Evolutionary conservation across 2,797 vertebrate species (phyloP), one percentile per base, ranked within the genome.

Genomic region (Prunella strophiata): DNA sequence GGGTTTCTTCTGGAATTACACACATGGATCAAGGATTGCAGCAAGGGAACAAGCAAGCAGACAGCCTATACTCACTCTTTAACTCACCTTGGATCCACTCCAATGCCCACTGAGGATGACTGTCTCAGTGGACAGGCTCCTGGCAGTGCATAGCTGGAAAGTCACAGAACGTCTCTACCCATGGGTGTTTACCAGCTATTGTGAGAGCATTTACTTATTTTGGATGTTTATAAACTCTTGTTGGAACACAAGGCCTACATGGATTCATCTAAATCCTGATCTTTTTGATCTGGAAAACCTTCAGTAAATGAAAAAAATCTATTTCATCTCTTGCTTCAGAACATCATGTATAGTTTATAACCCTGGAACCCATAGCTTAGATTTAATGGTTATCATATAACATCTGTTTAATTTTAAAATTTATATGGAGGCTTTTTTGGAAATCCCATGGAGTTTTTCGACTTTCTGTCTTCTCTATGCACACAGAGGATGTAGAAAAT

Each of bases 321-420:
- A 97, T 94, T 97, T 97, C 95, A 96, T 97, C 92, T 97, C 92
- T 95, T 96, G 75, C 96, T 96, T 97, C 93, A 96, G 95, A 97
- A 96, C 89, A 97, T 96, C 94, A 91, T 94, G 92, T 97, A 96
- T 96, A 94, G 88, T 98, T 98, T 98, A 98, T 79, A 96, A 97
- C 90, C 93, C 88, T 92, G 63, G 90, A 97, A 97, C 96, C 96
- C 97, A 96, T 91, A 95, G 95, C 97, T 98, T 97, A 94, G 97
- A 96, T 98, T 98, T 98, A 98, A 97, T 97, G 96, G 97, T 95
- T 97, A 98, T 98, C 97, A 97, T 96, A 97, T 97, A 98, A 98
- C 98, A 98, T 98, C 98, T 98, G 98, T 98, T 98, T 98, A 98
- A 98, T 98, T 98, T 98, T 98, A 98, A 98, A 98, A 97, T 98